A percentile compares a stretch with the other conserved stretches of the same genome.
Evolutionary conservation across 2,888 invertebrate genomes (phyloP).

Genomic region (Suillia variegata): DNA sequence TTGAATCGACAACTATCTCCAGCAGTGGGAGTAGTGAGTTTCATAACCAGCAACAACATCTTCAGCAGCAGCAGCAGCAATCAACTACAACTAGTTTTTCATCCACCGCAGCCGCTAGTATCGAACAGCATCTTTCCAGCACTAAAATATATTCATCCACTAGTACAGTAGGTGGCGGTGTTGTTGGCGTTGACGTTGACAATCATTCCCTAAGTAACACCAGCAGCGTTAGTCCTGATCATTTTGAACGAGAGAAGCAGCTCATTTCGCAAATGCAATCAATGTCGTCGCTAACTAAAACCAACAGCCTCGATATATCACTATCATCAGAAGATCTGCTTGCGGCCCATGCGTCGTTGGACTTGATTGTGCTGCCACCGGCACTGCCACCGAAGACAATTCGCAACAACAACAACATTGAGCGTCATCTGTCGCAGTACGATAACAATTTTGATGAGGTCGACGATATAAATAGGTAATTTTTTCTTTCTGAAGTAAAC

Average conservation of each 20-base stretch:
- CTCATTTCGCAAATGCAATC: slow-evolving; percentile 34
- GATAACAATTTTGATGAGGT: slow-evolving; percentile 72
- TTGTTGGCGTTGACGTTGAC: slow-evolving; percentile 26
- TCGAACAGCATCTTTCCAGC: slow-evolving; percentile 15
- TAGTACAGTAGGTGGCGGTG: neutral
- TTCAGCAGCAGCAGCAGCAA: slow-evolving; percentile 18
- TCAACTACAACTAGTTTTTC: neutral
- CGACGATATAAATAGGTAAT: slow-evolving; percentile 61
- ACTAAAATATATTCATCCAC: slow-evolving; percentile 9
- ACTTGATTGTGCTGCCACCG: slow-evolving; percentile 62
- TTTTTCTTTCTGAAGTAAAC: no score
- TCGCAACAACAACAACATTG: slow-evolving; percentile 63
- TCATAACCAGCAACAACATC: slow-evolving; percentile 11
- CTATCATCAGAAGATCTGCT: slow-evolving; percentile 34
- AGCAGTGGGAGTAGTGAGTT: slow-evolving; percentile 34
- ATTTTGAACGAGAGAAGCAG: slow-evolving; percentile 36
- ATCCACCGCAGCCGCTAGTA: neutral
- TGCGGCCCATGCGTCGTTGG: slow-evolving; percentile 25
- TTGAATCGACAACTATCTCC: slow-evolving; percentile 40
- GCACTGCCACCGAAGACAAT: slow-evolving; percentile 68
- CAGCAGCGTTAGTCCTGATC: slow-evolving; percentile 37
- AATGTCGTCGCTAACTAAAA: slow-evolving; percentile 37
- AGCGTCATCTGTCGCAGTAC: slow-evolving; percentile 69
- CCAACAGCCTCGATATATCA: slow-evolving; percentile 41
- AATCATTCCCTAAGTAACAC: slow-evolving; percentile 35